Conservation (phyloP, 2,797 vertebrate genomes). For the Myripristis jacobus region DNA sequence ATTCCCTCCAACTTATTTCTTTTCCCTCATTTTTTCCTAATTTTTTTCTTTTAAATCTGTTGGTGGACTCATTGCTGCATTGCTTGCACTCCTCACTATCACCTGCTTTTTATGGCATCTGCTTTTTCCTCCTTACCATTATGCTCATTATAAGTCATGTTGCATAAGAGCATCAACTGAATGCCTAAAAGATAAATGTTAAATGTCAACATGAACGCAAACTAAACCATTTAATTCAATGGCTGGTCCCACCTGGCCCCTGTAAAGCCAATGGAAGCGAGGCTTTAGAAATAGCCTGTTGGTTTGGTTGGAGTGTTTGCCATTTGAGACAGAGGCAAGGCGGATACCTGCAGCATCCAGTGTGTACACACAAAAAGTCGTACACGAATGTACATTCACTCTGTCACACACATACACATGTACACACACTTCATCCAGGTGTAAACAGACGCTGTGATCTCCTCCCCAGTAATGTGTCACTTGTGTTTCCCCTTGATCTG, state of each 20-base stretch:
- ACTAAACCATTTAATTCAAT: neutral
- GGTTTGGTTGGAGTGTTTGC: conserved; percentile 8
- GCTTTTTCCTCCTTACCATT: no score
- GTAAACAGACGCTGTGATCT: conserved; percentile 23
- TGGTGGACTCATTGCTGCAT: no score
- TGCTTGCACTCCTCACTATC: neutral
- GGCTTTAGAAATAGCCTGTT: conserved; percentile 21
- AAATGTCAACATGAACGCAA: neutral
- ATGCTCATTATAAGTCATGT: no score
- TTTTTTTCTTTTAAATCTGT: neutral
- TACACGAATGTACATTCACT: neutral
- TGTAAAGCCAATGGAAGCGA: conserved; percentile 13
- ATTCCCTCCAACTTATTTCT: neutral
- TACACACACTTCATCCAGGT: conserved; percentile 2
- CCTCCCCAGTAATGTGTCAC: conserved; percentile 36
- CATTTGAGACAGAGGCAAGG: conserved; percentile 21
- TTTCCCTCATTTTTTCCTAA: neutral
- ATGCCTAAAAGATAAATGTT: neutral
- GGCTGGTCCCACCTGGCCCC: conserved; percentile 1
- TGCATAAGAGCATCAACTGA: neutral
- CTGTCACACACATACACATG: neutral
- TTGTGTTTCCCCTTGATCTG: conserved; percentile 70
- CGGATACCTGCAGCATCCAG: neutral
- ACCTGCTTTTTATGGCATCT: neutral
- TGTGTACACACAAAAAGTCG: no score